Conservation (phyloP, 2,888 invertebrate species). For the Xanthostigma xanthostigma region DNA sequence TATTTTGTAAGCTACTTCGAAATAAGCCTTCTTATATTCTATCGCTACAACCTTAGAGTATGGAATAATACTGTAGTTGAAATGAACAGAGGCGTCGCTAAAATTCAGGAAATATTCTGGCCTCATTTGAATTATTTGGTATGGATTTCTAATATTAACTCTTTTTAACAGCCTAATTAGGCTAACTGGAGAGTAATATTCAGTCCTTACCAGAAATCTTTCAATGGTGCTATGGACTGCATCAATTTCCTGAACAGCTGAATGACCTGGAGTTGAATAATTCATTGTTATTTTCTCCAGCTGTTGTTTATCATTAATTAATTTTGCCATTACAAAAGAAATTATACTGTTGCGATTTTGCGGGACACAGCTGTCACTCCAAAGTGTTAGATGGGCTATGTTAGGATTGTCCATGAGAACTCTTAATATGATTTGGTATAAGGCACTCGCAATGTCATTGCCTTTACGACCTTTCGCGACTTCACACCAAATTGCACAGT, state of each 20-base stretch:
- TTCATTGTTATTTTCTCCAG: slow-evolving; percentile 6
- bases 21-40: too few species aligned
- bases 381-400: slow-evolving; percentile 10
- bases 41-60: too few species aligned
- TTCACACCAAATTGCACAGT: slow-evolving; percentile 17
- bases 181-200: slow-evolving; percentile 8
- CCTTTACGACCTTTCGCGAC: slow-evolving; percentile 14
- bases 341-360: slow-evolving; percentile 10
- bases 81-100: too few species aligned
- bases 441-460: slow-evolving; percentile 15
- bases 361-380: slow-evolving; percentile 13
- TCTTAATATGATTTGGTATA: slow-evolving; percentile 14
- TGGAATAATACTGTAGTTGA: too few species aligned
- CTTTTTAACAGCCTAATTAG: slow-evolving; percentile 7
- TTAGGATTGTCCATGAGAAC: slow-evolving; percentile 12
- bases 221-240: slow-evolving; percentile 8
- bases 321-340: slow-evolving; percentile 5
- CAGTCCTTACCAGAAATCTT: slow-evolving; percentile 3
- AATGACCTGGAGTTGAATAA: slow-evolving; percentile 9
- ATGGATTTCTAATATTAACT: slow-evolving; percentile 2
- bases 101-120: too few species aligned
- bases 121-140: too few species aligned
- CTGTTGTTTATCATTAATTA: slow-evolving; percentile 3
- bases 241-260: slow-evolving; percentile 8
- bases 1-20: too few species aligned